Base-by-base conservation (phyloP, 2,888 invertebrate genomes). In the Dicroscelio sp. region DNA sequence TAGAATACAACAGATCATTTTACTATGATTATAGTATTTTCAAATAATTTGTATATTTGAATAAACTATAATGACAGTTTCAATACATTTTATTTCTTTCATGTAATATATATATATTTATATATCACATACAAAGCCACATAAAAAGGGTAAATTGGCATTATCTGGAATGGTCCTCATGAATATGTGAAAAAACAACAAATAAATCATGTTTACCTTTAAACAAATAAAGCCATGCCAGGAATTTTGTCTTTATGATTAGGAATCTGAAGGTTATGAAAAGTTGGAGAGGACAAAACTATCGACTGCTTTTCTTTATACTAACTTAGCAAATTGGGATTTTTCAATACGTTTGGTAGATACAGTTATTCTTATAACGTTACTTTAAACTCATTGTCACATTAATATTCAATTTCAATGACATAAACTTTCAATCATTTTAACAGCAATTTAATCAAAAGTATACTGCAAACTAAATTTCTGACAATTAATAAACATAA, bases 251-350 rank as follows among this genome's bases (percentile, higher is more conserved):
- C 12, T 67, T 58, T 38, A 78, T 88, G 84, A 79, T 73, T 17
- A 79, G 88, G 88, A 88, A 78, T 69, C 65, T 78, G 78, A 73
- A 88, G 79, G 88, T 79, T 84, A 84, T 84, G 88, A 88, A 88
- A 88, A 88, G 88, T 88, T 88, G 84, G 84, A 88, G 88, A 88
- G 88, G 88, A 88, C 88, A 88, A 88, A 88, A 83, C 83, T 83
- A 78, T 83, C 31, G 87, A 76, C 55, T 38, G 27, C 52, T 52
- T 69, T 83, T 71, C n/a, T 48, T 83, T 58, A 73, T n/a, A 25
- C 71, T 80, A 63, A 79, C 31, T 73, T 65, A 65, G 20, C 48
- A 73, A 75, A 71, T 55, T 73, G 65, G 79, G 38, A 48, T 30
- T 63, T 33, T 60, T 65, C 20, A 30, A 35, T 8, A 69, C 33